Base-by-base conservation (phyloP, 1,140 invertebrate genomes). In the Drosophila ogumai region DNA sequence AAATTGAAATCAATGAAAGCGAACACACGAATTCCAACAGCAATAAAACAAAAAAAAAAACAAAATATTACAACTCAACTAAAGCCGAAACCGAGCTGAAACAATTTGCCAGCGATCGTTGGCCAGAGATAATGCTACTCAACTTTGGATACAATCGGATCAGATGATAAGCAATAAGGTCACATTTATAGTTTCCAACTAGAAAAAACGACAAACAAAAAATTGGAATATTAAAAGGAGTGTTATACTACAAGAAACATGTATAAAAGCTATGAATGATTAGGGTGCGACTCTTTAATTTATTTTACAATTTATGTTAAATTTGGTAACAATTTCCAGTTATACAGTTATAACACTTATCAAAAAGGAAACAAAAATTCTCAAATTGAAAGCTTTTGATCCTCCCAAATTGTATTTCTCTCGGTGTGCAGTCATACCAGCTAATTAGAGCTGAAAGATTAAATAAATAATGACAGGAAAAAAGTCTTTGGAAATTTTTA, bases 1-100 rank as follows among this genome's bases (percentile, higher is more conserved):
- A 80, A 79, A 88, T 88, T 88, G 65, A 88, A 88, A 74, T 82
- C 84, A 88, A 88, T 87, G 79, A 88, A 87, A 79, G 75, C 66
- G 41, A 72, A 72, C 52, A 55, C 68, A 55, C 68, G 46, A 79
- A 54, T 61, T 44, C 55, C 47, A 47, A 47, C 44, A 47, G 57
- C 44, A 56, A 34, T 1, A 43, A n/a, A 47, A 44, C 13, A 17
- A 49, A 13, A 56, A n/a, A n/a, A 47, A 44, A 15, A 17, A 49
- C n/a, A 56, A n/a, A 59, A 47, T 47, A 47, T 47, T 47, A 47
- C 36, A 34, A 50, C n/a, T 13, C 41, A 58, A 59, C 38, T 44
- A 57, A 67, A 81, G 40, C 40, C 54, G 25, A 50, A 50, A 31
- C 28, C 9, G 15, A 31, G 46, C 31, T 25, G 15, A 28, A n/a